Conservation (phyloP, 2,113 vertebrate genomes). For the Microtus richardsoni region DNA sequence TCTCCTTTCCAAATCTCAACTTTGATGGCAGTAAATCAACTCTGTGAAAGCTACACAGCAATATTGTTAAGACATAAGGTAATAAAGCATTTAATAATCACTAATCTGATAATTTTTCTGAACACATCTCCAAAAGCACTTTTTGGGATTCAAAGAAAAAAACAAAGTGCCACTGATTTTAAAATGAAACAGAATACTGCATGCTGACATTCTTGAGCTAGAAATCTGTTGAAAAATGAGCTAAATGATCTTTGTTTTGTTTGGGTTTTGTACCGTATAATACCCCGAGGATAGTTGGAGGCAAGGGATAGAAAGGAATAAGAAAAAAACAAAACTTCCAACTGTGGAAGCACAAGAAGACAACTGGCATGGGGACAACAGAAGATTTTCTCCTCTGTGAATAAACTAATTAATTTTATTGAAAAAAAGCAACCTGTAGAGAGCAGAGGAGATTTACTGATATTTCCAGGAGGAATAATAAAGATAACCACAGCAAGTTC, state of each 20-base stretch:
- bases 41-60: not conserved
- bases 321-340: slow-evolving; percentile 60
- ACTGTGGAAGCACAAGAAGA: slow-evolving; percentile 52
- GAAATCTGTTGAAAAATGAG: slow-evolving; percentile 5
- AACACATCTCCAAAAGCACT: slow-evolving; percentile 14
- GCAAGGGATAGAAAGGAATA: not conserved
- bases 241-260: not conserved
- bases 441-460: slow-evolving; percentile 74
- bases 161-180: not conserved
- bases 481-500: slow-evolving; percentile 68
- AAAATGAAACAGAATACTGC: slow-evolving; percentile 18
- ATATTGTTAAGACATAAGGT: not conserved
- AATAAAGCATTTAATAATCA: not conserved
- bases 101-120: not conserved
- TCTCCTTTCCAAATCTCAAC: not conserved
- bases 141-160: not conserved
- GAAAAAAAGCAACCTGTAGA: slow-evolving; percentile 71
- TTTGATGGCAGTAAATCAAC: not conserved
- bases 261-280: slow-evolving; percentile 29
- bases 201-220: not conserved
- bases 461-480: slow-evolving; percentile 61
- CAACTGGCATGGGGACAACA: slow-evolving; percentile 31
- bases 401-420: slow-evolving; percentile 80
- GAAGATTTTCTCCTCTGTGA: slow-evolving; percentile 67
- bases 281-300: not conserved